These are phyloP conservation scores for Amphipoea oculea DNA, from an alignment of 2,888 invertebrate genomes.

Conservation along the genomic window DNA sequence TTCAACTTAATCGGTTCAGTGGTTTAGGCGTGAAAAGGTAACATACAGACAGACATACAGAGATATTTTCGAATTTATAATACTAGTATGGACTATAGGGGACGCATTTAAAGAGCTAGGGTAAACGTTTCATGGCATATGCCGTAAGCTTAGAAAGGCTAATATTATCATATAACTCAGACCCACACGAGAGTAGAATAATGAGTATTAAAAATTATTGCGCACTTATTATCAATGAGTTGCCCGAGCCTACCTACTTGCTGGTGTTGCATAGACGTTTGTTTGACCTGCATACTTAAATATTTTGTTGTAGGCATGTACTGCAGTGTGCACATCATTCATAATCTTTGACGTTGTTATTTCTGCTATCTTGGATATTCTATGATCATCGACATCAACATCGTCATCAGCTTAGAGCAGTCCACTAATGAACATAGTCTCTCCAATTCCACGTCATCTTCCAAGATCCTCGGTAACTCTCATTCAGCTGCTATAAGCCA, in stretches of 20 bases:
- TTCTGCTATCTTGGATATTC: background rate
- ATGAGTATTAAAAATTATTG: slow-evolving; percentile 48
- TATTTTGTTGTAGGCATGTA: slow-evolving; percentile 1
- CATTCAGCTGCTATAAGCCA: too few species aligned
- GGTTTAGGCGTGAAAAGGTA: too few species aligned
- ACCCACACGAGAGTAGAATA: slow-evolving; percentile 32
- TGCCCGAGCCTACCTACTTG: background rate
- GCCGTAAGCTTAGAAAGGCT: slow-evolving; percentile 35
- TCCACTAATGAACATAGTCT: background rate
- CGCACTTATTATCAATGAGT: slow-evolving; percentile 42
- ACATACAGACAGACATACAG: too few species aligned
- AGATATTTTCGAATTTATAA: too few species aligned
- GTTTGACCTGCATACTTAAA: slow-evolving; percentile 50
- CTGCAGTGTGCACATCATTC: background rate
- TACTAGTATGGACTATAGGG: too few species aligned
- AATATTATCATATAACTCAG: slow-evolving; percentile 19
- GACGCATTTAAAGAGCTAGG: background rate
- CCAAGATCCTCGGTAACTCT: background rate
- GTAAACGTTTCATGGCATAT: background rate
- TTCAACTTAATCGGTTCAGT: too few species aligned
- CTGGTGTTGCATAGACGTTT: slow-evolving; percentile 4
- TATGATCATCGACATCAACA: background rate
- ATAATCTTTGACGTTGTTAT: background rate
- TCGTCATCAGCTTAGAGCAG: background rate
- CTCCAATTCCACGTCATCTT: background rate